Conservation (phyloP, 2,888 invertebrate species). For the Melieria omissa region DNA sequence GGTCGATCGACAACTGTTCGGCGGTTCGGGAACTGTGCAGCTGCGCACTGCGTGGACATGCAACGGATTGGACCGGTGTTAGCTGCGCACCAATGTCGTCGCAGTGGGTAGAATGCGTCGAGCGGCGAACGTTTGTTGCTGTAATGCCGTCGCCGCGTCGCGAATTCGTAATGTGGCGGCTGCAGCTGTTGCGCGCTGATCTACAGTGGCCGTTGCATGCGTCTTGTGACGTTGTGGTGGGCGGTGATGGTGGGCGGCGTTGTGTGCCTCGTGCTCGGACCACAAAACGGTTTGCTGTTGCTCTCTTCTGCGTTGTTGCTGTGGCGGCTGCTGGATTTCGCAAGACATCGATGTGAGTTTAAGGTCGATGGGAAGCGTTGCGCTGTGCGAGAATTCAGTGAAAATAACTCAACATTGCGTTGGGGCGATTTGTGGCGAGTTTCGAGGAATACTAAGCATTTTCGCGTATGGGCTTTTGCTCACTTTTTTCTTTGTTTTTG, state of each 20-base stretch:
- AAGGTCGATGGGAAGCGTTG: slow-evolving; percentile 9
- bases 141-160: too few relatives aligned
- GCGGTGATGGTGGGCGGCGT: slow-evolving; percentile 24
- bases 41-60: too few relatives aligned
- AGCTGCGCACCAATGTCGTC: too few relatives aligned
- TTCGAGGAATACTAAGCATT: slow-evolving; percentile 6
- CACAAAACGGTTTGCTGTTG: slow-evolving; percentile 11
- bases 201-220: neutral
- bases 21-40: too few relatives aligned
- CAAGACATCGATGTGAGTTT: slow-evolving; percentile 48
- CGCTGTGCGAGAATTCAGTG: slow-evolving; percentile 27
- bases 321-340: slow-evolving; percentile 27
- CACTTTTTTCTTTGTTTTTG: slow-evolving; percentile 33
- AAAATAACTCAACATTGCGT: slow-evolving; percentile 27
- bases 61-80: too few relatives aligned
- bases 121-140: too few relatives aligned
- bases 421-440: slow-evolving; percentile 9
- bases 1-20: too few relatives aligned
- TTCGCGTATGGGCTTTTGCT: slow-evolving; percentile 11
- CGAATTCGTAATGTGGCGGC: neutral
- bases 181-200: neutral
- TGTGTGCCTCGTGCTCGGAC: neutral
- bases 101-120: neutral
- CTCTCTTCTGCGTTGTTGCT: slow-evolving; percentile 30
- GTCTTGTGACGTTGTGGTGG: neutral